Evolutionary conservation across 2,888 invertebrate genomes (phyloP), one percentile per base, ranked within the genome.

Genomic region (Aricia artaxerxes): DNA sequence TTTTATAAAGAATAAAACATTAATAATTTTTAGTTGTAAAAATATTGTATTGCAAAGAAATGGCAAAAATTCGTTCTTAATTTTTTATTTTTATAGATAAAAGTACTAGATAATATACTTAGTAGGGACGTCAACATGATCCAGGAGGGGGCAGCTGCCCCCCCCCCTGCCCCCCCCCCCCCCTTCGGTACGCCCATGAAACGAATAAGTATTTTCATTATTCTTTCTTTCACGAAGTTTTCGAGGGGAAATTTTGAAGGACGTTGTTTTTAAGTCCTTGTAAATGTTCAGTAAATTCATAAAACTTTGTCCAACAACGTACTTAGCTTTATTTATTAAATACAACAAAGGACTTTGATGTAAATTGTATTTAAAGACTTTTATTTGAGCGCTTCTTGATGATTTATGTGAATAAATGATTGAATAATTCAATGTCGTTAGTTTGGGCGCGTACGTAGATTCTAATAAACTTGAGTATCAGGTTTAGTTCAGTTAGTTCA

Each of bases 231-330:
- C 69, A 11, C 11, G 11, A 69, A 69, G 16, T 69, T 69, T 69
- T 2, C 69, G 35, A 69, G 1, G 69, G 6, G 69, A 69, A 69
- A 35, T 38, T 69, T 69, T 69, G 13, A 69, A 69, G 69, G 69
- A 69, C 69, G 38, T 69, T 69, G 69, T 69, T 69, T 69, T 69
- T 69, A 69, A 69, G 69, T 69, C 69, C 69, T 69, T 69, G 69
- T 69, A 69, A 69, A 69, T 69, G 69, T 16, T 69, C 69, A 69
- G 69, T 69, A 69, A 69, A 69, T 69, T 69, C 69, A 69, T 69
- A 69, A 69, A 38, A 69, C 69, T 69, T 69, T 35, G 35, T 16
- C 69, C 69, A 5, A 69, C 69, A 38, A 13, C 69, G 35, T 69
- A 69, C 69, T 69, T 69, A 69, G 16, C 69, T 38, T 69, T 69